These are phyloP conservation scores for Cyprinodon tularosa DNA, from an alignment of 2,113 vertebrate genomes.

Conservation along the genomic window DNA sequence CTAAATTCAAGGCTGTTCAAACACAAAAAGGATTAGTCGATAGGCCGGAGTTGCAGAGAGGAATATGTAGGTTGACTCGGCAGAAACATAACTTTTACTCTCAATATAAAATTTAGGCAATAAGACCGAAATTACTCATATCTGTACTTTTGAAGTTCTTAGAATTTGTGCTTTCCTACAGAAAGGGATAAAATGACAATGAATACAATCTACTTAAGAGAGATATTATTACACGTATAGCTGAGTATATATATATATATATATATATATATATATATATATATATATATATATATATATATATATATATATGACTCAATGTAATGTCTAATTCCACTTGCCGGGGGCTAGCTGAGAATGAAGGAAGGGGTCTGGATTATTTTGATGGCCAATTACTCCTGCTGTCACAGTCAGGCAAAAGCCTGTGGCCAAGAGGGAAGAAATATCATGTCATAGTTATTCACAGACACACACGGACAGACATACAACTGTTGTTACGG, in stretches of 20 bases:
- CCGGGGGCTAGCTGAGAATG: conserved; percentile 42
- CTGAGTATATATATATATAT: no score
- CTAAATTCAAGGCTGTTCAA: conserved; percentile 53
- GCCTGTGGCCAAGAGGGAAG: conserved; percentile 49
- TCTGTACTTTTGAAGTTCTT: not conserved
- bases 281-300: no score
- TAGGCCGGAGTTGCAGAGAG: conserved; percentile 39
- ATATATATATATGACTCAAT: conserved; percentile 39
- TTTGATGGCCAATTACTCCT: conserved; percentile 74
- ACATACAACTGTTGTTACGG: conserved; percentile 37
- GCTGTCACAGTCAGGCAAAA: conserved; percentile 61
- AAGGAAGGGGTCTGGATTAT: conserved; percentile 68
- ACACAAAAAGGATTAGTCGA: conserved; percentile 58
- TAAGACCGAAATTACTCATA: not conserved
- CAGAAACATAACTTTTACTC: not conserved
- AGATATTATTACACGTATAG: no score
- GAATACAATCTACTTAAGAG: no score
- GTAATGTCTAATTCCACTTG: conserved; percentile 54
- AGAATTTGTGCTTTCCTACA: not conserved
- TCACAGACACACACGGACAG: conserved; percentile 31
- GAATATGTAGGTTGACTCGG: conserved; percentile 17
- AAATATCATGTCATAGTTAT: conserved; percentile 38
- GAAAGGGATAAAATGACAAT: no score
- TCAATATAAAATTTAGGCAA: not conserved
- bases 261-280: no score